Evolutionary conservation across 2,113 vertebrate species (phyloP).

Genomic region (Sialia sialis): DNA sequence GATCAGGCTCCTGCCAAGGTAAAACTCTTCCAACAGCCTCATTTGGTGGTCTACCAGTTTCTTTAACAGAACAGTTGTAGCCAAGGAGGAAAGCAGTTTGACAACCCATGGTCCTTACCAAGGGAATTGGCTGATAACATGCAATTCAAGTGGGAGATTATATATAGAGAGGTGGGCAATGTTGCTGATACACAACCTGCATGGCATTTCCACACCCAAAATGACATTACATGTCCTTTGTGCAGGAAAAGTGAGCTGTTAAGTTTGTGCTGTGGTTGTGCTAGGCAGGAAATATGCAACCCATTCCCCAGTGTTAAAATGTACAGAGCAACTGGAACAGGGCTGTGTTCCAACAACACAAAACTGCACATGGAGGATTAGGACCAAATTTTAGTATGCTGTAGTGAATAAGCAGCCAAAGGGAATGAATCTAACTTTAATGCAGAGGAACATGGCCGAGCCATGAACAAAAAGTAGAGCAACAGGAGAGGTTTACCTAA

Average conservation of each 20-base stretch:
- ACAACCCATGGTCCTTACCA: not conserved
- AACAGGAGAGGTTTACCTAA: not conserved
- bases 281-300: not conserved
- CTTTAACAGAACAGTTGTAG: not conserved
- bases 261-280: not conserved
- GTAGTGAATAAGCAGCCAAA: not conserved
- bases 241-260: not conserved
- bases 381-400: not conserved
- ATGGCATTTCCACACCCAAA: not conserved
- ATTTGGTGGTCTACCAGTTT: not conserved
- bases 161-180: not conserved
- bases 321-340: not conserved
- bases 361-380: not conserved
- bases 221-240: not conserved
- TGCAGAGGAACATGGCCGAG: not conserved
- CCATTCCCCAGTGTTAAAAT: not conserved
- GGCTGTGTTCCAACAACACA: not conserved
- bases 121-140: not conserved
- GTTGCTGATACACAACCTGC: not conserved
- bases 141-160: not conserved
- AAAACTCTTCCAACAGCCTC: not conserved
- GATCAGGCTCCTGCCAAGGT: not conserved
- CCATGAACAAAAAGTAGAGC: not conserved
- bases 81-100: not conserved
- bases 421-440: not conserved